Evolutionary conservation across 2,797 vertebrate species (phyloP).

Genomic region (Platalea minor): DNA sequence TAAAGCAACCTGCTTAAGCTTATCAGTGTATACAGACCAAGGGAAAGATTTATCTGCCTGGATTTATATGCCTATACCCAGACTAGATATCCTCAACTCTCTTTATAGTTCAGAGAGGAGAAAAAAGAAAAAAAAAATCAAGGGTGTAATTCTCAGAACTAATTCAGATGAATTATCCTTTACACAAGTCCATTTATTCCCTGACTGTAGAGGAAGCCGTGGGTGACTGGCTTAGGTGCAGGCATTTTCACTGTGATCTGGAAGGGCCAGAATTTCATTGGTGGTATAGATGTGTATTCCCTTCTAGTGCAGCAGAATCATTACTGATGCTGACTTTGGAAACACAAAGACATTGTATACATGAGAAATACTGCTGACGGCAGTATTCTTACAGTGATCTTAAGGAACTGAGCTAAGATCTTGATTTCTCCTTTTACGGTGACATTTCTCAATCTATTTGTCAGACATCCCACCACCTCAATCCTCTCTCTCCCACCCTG

Average conservation of each 20-base stretch:
- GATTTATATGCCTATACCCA: neutral
- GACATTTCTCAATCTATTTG: neutral
- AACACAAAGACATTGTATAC: neutral
- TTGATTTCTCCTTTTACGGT: neutral
- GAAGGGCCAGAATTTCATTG: neutral
- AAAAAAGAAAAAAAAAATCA: neutral
- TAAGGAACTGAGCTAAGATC: neutral
- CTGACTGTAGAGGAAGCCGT: neutral
- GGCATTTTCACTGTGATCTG: neutral
- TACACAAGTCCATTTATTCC: neutral
- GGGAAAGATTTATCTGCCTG: neutral
- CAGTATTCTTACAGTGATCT: neutral
- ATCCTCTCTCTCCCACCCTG: accelerated
- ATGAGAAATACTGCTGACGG: neutral
- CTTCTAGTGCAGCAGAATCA: neutral
- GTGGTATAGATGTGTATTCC: neutral
- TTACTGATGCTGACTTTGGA: neutral
- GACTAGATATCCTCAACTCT: neutral
- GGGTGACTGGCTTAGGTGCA: neutral
- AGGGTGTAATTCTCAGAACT: neutral
- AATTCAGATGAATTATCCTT: neutral
- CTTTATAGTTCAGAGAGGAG: neutral
- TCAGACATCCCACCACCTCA: neutral
- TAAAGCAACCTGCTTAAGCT: neutral
- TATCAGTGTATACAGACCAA: neutral